Percentiles rank a stretch among this genome's conserved stretches.
Evolutionary conservation across 2,888 invertebrate species (phyloP).

Genomic region (Drosophila mercatorum): DNA sequence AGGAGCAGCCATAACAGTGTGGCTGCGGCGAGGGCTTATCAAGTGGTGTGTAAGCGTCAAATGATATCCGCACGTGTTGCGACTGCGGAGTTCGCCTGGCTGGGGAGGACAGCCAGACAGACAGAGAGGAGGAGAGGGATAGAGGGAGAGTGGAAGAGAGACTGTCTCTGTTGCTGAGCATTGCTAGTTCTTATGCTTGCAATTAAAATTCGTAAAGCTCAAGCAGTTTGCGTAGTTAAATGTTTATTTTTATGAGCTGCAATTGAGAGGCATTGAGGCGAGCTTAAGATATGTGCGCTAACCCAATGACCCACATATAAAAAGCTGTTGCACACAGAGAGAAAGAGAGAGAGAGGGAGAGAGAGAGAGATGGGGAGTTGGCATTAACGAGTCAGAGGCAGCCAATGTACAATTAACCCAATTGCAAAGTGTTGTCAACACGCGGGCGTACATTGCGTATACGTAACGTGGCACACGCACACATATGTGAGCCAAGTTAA

Average conservation of each 20-base stretch:
- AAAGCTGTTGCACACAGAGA: constrained; percentile 8
- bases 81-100: not conserved
- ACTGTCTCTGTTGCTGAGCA: constrained; percentile 8
- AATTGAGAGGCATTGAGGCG: constrained; percentile 25
- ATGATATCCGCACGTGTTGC: constrained; percentile 40
- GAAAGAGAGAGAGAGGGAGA: not conserved
- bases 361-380: not conserved
- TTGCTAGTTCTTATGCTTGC: constrained; percentile 3
- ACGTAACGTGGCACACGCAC: constrained; percentile 44
- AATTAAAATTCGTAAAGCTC: constrained; percentile 26
- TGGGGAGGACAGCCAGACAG: not conserved
- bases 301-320: constrained; percentile 69
- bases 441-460: constrained; percentile 64
- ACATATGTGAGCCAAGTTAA: not conserved
- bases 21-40: constrained; percentile 10
- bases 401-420: constrained; percentile 77
- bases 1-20: constrained; percentile 6
- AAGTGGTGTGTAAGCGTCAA: constrained; percentile 35
- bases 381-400: constrained; percentile 47
- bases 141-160: not conserved
- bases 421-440: constrained; percentile 79
- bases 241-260: constrained; percentile 37
- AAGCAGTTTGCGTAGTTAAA: constrained; percentile 39
- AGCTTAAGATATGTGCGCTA: constrained; percentile 6
- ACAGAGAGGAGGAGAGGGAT: not conserved